phyloP scores from a whole-genome alignment of 2,888 invertebrate genomes.

The Andrena chrysosceles region DNA sequence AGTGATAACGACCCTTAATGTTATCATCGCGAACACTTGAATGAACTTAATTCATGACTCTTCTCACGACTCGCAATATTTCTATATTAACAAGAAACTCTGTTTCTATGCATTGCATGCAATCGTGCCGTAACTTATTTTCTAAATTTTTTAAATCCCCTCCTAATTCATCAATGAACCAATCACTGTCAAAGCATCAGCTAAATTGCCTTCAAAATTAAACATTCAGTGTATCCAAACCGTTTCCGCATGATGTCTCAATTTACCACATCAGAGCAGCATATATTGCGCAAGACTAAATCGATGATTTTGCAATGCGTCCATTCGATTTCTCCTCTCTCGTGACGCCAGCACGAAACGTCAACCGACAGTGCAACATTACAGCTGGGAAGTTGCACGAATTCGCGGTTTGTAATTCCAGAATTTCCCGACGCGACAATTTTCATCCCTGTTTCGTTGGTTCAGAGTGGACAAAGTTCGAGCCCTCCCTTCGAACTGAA shows the following conservation, averaged over 20 bases:
- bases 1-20: conserved; percentile 33
- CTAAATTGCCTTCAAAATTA: too few species aligned
- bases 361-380: neutral
- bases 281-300: conserved; percentile 20
- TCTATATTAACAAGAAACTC: neutral
- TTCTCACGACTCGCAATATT: neutral
- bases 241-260: conserved; percentile 3
- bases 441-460: neutral
- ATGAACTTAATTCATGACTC: conserved; percentile 19
- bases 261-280: neutral
- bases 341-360: neutral
- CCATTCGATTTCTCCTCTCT: conserved; percentile 45
- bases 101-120: neutral
- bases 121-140: too few species aligned
- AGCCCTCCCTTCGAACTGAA: neutral
- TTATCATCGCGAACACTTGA: conserved; percentile 18
- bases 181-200: too few species aligned
- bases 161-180: too few species aligned
- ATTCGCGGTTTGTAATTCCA: neutral
- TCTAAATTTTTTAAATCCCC: too few species aligned
- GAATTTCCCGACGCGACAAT: conserved; percentile 1
- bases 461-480: neutral
- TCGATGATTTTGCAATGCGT: conserved; percentile 35
- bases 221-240: neutral
- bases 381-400: neutral